Conservation (phyloP, 2,797 vertebrate genomes). For the Ibycter americanus region DNA sequence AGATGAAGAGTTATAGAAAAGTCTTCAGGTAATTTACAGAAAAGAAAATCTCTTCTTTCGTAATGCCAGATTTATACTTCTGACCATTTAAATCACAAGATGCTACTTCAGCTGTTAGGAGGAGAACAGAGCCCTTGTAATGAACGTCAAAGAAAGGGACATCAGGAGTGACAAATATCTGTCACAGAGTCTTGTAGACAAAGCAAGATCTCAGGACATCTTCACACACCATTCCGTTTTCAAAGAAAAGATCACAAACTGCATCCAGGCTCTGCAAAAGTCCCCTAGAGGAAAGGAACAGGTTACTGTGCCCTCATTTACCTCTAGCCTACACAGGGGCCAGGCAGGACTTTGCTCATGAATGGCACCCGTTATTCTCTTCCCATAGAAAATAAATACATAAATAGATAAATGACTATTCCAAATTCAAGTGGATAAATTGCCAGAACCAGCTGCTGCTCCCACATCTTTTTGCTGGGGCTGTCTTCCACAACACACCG, state of each 20-base stretch:
- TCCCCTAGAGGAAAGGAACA: neutral
- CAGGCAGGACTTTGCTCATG: neutral
- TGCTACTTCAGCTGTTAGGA: neutral
- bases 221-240: neutral
- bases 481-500: neutral
- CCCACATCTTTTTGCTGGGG: neutral
- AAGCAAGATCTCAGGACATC: neutral
- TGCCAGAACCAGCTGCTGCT: neutral
- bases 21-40: neutral
- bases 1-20: neutral
- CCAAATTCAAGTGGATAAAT: neutral
- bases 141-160: neutral
- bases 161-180: neutral
- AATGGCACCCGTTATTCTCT: neutral
- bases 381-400: neutral
- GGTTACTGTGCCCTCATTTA: neutral
- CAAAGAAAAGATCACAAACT: neutral
- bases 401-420: neutral
- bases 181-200: neutral
- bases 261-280: neutral
- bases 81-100: neutral
- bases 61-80: neutral
- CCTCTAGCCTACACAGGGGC: neutral
- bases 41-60: neutral
- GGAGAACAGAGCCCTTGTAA: neutral